Evolutionary conservation across 2,797 vertebrate species (phyloP), one percentile per base, ranked within the genome.

Genomic region (Cetoscarus ocellatus): DNA sequence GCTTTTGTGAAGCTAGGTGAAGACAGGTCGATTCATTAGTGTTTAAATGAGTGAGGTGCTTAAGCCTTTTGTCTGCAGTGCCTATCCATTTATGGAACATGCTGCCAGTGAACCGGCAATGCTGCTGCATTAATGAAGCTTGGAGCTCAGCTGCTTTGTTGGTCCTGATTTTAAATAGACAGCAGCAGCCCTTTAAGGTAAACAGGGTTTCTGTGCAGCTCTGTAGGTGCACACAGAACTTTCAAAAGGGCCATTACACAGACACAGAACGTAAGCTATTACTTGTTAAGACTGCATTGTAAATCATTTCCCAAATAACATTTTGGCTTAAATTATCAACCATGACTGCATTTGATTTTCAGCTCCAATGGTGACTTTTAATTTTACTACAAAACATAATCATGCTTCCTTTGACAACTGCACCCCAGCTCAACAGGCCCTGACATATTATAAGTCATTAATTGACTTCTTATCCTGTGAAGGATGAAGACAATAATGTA

Each of bases 21-120:
- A 85, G 84, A 86, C 82, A 62, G 78, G 86, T 82, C 79, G 87
- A 85, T 88, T 91, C 79, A 93, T 91, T 88, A 91, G 83, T 78
- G 72, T 86, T 82, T 83, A 85, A 90, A 86, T 88, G 70, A 91
- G 73, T 76, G 64, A 83, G 77, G 77, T 79, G 70, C 83, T 83
- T 84, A 88, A 85, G 84, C 79, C 74, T 79, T 86, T 91, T 91
- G 84, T 90, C 76, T 84, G 73, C 73, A 53, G 81, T 74, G 58
- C 72, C 77, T 54, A 76, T 76, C 75, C 79, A 73, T 90, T 90
- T 85, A 83, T 78, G 61, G 60, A 82, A 83, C 75, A 73, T 51
- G 73, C 51, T 85, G 75, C 73, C 64, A 67, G 69, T 63, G 70
- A 70, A 66, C 57, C 19, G 10, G 52, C 72, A 45, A 51, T 61